Evolutionary conservation across 2,113 vertebrate species (phyloP).

Genomic region (Xiphorhynchus elegans): DNA sequence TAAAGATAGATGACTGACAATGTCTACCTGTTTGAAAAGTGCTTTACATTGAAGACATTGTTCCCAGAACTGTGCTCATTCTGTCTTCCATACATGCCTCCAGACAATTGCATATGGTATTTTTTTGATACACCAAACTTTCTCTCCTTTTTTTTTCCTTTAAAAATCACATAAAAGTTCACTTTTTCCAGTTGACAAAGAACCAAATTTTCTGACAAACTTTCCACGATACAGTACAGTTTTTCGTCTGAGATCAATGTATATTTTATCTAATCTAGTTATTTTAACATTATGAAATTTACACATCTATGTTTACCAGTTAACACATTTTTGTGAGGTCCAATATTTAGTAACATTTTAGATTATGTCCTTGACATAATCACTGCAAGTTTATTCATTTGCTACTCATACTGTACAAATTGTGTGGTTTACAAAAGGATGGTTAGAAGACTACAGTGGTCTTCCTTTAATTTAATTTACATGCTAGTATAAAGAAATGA

Average conservation of each 20-base stretch:
- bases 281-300: not conserved
- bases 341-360: not conserved
- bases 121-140: not conserved
- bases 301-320: not conserved
- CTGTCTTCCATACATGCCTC: not conserved
- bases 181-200: not conserved
- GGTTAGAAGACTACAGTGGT: not conserved
- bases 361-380: not conserved
- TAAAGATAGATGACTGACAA: not conserved
- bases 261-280: not conserved
- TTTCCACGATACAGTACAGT: not conserved
- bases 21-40: not conserved
- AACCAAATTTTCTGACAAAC: not conserved
- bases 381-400: not conserved
- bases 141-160: not conserved
- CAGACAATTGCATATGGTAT: not conserved
- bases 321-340: not conserved
- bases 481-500: not conserved
- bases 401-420: not conserved
- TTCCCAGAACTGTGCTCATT: not conserved
- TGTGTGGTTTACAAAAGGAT: not conserved
- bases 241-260: not conserved
- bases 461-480: not conserved
- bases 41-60: not conserved
- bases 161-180: rapidly evolving